Evolutionary conservation across 2,797 vertebrate genomes (phyloP).

Genomic region (Falco columbarius): DNA sequence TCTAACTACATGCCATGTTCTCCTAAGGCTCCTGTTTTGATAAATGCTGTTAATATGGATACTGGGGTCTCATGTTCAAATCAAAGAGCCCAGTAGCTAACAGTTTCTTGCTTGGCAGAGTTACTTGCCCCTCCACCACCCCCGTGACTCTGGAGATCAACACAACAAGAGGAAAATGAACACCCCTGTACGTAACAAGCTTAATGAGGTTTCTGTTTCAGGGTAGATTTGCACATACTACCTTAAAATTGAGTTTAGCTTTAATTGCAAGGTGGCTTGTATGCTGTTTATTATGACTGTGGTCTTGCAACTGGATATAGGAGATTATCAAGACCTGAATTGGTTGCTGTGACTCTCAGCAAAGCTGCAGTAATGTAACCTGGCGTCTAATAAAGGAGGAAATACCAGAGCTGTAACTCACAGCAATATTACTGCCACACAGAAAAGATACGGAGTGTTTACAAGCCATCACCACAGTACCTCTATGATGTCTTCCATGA

Average conservation of each 20-base stretch:
- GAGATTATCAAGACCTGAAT: neutral
- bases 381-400: neutral
- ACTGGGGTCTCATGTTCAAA: neutral
- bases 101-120: neutral
- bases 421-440: neutral
- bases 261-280: neutral
- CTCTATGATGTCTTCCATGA: neutral
- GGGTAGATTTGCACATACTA: neutral
- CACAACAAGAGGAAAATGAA: neutral
- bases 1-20: neutral
- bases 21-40: neutral
- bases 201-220: neutral
- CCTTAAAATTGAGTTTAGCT: neutral
- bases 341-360: neutral
- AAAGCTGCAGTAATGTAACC: neutral
- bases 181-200: neutral
- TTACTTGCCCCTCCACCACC: neutral
- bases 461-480: neutral
- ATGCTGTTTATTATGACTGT: neutral
- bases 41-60: neutral
- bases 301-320: neutral
- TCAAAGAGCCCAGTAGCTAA: neutral
- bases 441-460: neutral
- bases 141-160: neutral
- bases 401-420: conserved; percentile 10